Conservation (phyloP, 2,113 vertebrate species). For the Pollachius pollachius region DNA sequence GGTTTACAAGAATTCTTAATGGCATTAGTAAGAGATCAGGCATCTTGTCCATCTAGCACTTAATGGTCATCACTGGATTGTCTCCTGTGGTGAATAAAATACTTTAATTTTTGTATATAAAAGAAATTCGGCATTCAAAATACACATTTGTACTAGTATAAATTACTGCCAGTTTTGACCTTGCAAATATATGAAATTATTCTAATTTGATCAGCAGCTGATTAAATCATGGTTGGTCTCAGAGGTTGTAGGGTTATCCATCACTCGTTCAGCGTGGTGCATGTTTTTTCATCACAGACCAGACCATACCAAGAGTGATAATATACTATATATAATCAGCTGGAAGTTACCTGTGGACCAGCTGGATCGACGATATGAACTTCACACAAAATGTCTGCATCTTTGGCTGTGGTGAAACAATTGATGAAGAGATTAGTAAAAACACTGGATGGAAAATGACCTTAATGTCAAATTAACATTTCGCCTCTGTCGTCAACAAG, state of each 20-base stretch:
- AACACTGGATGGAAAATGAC: not conserved
- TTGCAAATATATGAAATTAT: too few species aligned
- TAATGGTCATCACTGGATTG: too few species aligned
- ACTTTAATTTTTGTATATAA: too few species aligned
- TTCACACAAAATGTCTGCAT: not conserved
- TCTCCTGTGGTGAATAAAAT: too few species aligned
- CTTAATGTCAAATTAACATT: not conserved
- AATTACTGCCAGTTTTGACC: too few species aligned
- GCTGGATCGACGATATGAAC: not conserved
- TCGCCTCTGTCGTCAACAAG: not conserved
- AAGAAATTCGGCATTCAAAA: too few species aligned
- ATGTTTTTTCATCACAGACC: not conserved
- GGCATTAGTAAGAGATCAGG: too few species aligned
- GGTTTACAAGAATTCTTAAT: too few species aligned
- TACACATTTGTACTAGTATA: too few species aligned
- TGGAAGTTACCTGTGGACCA: not conserved
- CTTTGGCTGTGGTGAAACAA: not conserved
- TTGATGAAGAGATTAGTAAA: not conserved
- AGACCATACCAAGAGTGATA: not conserved
- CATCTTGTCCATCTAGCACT: too few species aligned
- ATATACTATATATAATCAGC: not conserved
- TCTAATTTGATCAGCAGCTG: not conserved
- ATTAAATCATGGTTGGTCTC: not conserved
- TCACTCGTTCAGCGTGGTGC: not conserved
- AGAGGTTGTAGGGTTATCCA: not conserved